Evolutionary conservation across 1,140 invertebrate genomes (phyloP).

Genomic region (Phymastichus coffea): DNA sequence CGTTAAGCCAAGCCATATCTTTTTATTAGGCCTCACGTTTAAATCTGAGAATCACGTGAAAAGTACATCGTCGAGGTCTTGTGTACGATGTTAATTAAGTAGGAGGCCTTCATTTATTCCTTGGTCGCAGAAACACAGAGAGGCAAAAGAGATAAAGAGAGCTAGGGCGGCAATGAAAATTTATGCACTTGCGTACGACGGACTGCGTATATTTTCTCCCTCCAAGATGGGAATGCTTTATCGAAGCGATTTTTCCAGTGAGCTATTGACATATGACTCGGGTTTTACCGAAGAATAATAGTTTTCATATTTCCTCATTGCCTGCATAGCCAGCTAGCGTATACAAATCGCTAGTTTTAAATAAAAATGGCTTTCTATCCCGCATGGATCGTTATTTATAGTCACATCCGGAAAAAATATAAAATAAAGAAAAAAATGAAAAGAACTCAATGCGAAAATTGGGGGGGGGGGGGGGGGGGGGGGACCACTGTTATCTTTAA

Average conservation of each 20-base stretch:
- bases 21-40: not conserved
- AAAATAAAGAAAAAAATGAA: no score
- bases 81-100: constrained; percentile 8
- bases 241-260: constrained; percentile 6
- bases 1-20: not conserved
- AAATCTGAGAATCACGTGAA: not conserved
- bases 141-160: no score
- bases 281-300: not conserved
- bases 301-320: constrained; percentile 11
- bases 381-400: no score
- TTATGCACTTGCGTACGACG: not conserved
- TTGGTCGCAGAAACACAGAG: no score
- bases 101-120: no score
- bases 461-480: no score
- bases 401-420: no score
- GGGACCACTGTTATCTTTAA: no score
- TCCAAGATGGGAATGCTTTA: constrained; percentile 7
- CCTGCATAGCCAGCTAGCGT: not conserved
- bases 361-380: no score
- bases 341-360: not conserved
- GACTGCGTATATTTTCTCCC: not conserved
- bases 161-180: not conserved
- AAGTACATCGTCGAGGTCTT: no score
- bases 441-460: no score
- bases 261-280: constrained; percentile 8